Percentiles rank a stretch among this genome's conserved stretches.
phyloP scores from a whole-genome alignment of 2,113 vertebrate genomes.

The Lates calcarifer region DNA sequence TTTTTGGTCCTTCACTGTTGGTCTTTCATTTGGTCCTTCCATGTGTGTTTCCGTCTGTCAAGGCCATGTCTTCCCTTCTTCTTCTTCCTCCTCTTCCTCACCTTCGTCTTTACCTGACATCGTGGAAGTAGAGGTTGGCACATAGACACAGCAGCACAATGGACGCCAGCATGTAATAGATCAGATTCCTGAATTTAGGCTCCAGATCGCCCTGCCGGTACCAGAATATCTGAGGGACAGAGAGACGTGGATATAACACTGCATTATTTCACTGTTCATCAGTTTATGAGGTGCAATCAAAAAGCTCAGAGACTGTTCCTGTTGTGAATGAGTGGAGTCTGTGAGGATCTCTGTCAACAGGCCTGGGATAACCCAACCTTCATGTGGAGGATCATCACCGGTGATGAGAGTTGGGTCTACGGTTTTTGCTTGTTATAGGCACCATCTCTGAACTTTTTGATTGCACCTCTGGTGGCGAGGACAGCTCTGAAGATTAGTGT shows the following conservation, averaged over 20 bases:
- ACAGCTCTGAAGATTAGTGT: too few relatives aligned
- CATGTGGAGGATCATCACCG: too few relatives aligned
- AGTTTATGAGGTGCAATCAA: too few relatives aligned
- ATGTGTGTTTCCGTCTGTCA: constrained; percentile 10
- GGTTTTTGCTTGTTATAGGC: too few relatives aligned
- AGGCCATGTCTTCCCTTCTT: constrained; percentile 60
- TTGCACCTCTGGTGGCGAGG: too few relatives aligned
- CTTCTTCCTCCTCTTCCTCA: constrained; percentile 10
- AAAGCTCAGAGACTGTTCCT: too few relatives aligned
- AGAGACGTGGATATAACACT: background rate
- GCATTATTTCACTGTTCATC: too few relatives aligned
- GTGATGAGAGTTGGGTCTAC: too few relatives aligned
- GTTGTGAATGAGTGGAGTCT: too few relatives aligned
- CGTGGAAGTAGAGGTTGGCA: constrained; percentile 99
- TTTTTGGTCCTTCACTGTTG: constrained; percentile 16
- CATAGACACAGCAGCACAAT: constrained; percentile 97
- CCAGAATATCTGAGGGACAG: constrained; percentile 93
- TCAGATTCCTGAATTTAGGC: constrained; percentile 97
- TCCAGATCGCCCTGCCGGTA: constrained; percentile 98
- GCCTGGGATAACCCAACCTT: too few relatives aligned
- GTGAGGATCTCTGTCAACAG: too few relatives aligned
- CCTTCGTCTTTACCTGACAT: constrained; percentile 81
- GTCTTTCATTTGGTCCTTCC: background rate
- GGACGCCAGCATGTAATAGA: constrained; percentile 96
- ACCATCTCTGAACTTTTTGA: too few relatives aligned